A percentile compares a stretch with the other conserved stretches of the same genome.
Conservation (phyloP, 2,888 invertebrate genomes). For the Cotesia congregata region DNA sequence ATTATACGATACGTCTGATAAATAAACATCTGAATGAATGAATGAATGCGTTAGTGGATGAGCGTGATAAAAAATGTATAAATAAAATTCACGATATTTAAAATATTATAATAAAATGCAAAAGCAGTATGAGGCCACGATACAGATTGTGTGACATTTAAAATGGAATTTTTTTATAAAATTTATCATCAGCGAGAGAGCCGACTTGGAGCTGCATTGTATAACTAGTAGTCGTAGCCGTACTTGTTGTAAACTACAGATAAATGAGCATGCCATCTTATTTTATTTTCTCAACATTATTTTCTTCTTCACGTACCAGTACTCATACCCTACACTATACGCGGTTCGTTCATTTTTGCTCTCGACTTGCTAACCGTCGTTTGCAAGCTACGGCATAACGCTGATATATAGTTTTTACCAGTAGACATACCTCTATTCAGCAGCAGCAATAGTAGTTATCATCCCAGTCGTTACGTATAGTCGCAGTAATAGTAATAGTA, state of each 20-base stretch:
- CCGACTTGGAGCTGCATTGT: neutral
- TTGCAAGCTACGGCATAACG: neutral
- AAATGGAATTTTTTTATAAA: neutral
- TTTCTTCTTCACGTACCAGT: neutral
- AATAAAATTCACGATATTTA: neutral
- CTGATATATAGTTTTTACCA: neutral
- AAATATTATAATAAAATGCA: neutral
- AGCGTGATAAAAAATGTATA: neutral
- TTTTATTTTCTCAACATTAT: neutral
- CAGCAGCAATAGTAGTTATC: neutral
- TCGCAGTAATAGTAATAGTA: neutral
- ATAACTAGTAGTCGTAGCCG: neutral
- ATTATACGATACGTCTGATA: neutral
- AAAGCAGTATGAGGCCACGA: neutral
- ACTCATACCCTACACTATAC: neutral
- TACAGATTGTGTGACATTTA: neutral
- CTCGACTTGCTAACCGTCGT: neutral
- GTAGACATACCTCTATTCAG: neutral
- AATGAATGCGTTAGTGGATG: neutral
- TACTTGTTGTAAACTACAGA: neutral
- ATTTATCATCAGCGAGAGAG: neutral
- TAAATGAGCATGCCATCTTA: neutral
- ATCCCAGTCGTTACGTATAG: neutral
- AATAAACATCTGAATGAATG: neutral
- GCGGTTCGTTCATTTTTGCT: neutral